phyloP scores from a whole-genome alignment of 1,140 invertebrate species.

The Argopecten irradians region DNA sequence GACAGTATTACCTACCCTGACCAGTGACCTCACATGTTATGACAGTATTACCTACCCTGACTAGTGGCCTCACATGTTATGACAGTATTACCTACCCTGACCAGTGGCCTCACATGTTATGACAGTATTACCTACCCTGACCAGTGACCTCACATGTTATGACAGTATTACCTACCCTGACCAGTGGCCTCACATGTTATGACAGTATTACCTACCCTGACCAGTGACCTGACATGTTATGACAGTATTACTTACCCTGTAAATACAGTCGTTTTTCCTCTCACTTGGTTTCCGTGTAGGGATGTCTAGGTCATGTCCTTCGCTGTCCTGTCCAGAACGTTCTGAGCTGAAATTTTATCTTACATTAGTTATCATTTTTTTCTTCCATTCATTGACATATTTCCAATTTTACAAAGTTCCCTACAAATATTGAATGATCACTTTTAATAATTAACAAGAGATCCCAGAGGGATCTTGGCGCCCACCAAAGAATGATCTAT shows the following conservation, averaged over 20 bases:
- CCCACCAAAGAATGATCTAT: too few species aligned
- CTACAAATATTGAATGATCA: background rate
- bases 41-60: too few species aligned
- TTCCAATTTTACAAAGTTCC: background rate
- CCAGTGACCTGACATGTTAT: too few species aligned
- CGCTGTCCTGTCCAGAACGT: constrained; percentile 19
- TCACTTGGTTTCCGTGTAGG: constrained; percentile 55
- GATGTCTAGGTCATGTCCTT: constrained; percentile 31
- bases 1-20: too few species aligned
- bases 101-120: too few species aligned
- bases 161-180: background rate
- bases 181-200: background rate
- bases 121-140: background rate
- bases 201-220: background rate
- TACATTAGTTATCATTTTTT: background rate
- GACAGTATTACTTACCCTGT: constrained; percentile 51
- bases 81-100: background rate
- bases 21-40: too few species aligned
- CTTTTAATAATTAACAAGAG: background rate
- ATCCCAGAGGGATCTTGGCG: too few species aligned
- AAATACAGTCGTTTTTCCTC: constrained; percentile 47
- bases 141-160: background rate
- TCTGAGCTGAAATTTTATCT: constrained; percentile 10
- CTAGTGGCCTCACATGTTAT: too few species aligned
- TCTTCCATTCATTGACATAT: background rate